These are phyloP conservation scores for Diloba caeruleocephala DNA, from an alignment of 2,888 invertebrate species.

Conservation along the genomic window DNA sequence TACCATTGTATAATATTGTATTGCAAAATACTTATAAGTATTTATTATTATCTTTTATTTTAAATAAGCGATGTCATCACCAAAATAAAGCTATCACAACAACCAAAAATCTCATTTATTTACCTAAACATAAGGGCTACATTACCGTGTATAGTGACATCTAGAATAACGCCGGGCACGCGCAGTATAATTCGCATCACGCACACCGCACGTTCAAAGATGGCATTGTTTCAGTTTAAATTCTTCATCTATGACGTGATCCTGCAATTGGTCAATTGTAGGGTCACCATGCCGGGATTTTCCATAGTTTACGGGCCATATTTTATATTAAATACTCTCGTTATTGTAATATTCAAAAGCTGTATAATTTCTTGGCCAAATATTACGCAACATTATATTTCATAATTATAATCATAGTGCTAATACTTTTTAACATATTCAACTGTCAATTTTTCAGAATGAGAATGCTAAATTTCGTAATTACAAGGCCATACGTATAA, in stretches of 20 bases:
- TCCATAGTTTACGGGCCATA: constrained; percentile 1
- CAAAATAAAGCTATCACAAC: constrained; percentile 32
- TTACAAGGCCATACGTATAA: constrained; percentile 38
- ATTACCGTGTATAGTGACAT: constrained; percentile 14
- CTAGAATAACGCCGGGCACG: constrained; percentile 42
- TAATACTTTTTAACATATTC: constrained; percentile 40
- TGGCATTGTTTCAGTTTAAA: constrained; percentile 85
- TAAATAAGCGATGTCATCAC: constrained; percentile 55
- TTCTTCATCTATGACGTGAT: constrained; percentile 82
- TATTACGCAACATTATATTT: constrained; percentile 36
- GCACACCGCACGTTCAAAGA: constrained; percentile 69
- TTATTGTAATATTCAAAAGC: constrained; percentile 11
- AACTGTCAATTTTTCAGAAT: constrained; percentile 46
- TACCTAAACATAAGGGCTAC: background rate
- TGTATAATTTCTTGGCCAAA: constrained; percentile 37
- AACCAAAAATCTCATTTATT: constrained; percentile 8
- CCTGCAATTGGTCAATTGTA: constrained; percentile 67
- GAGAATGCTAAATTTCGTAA: constrained; percentile 35
- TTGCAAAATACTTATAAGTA: constrained; percentile 42
- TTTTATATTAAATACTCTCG: background rate
- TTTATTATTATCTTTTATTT: constrained; percentile 55
- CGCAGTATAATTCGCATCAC: constrained; percentile 70
- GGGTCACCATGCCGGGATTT: constrained; percentile 38
- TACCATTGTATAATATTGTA: constrained; percentile 37
- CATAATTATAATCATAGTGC: constrained; percentile 43